Evolutionary conservation across 2,888 invertebrate species (phyloP), one percentile per base, ranked within the genome.

Genomic region (Julus scanicus): DNA sequence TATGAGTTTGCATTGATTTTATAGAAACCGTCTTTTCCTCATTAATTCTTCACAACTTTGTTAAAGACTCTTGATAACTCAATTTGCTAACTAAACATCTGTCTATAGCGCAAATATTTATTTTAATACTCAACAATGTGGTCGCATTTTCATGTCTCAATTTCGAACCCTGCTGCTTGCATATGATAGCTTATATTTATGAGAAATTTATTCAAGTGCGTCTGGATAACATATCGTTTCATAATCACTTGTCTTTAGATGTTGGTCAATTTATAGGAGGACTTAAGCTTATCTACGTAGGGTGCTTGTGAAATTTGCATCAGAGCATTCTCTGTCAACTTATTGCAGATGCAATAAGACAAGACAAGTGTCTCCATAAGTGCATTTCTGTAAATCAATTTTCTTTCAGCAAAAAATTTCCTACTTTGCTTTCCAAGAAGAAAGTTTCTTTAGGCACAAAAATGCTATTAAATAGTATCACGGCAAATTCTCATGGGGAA

Each of bases 161-260:
- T 63, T n/a, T 63, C n/a, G n/a, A 17, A 17, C 57, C 15, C 2
- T 57, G 48, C 48, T 48, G 44, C 44, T 8, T 53, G 17, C 53
- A 53, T 44, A 44, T 44, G 44, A 44, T 44, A 44, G 44, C 44
- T 44, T 53, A 1, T 63, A 63, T 63, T 63, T 63, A 63, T 63
- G 17, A n/a, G n/a, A 5, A 63, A 63, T n/a, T 63, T 5, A 17
- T 63, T 63, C n/a, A 63, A 63, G 63, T n/a, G 63, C 63, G 63
- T 63, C 63, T 17, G n/a, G 63, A 63, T 63, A 63, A 63, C 63
- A n/a, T 63, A n/a, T 53, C 53, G 3, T 63, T 63, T 63, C 63
- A 63, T 63, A 63, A 63, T 63, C 63, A n/a, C 63, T 5, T n/a
- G 63, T 63, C n/a, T 63, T 15, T 63, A 63, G n/a, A 63, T n/a